Evolutionary conservation across 1,140 invertebrate species (phyloP).

Genomic region (Papilio machaon): DNA sequence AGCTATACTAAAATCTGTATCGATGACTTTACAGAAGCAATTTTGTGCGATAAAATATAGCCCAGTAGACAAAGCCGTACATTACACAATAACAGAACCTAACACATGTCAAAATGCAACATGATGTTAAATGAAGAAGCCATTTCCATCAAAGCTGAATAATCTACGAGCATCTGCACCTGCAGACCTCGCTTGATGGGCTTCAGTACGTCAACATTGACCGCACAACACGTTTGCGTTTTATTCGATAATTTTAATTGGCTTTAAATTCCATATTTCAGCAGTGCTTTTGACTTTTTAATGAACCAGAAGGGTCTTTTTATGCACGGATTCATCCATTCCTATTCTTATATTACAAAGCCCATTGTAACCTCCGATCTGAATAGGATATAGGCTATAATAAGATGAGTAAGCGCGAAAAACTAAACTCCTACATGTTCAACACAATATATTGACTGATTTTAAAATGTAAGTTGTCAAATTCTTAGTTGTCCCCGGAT

Average conservation of each 20-base stretch:
- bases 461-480: no score
- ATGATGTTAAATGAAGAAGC: slow-evolving; percentile 10
- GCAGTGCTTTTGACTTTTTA: neutral
- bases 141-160: neutral
- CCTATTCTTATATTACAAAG: neutral
- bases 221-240: neutral
- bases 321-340: neutral
- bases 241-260: slow-evolving; percentile 11
- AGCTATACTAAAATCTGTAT: no score
- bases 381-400: no score
- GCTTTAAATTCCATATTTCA: slow-evolving; percentile 28
- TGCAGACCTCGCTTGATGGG: slow-evolving; percentile 28
- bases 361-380: neutral
- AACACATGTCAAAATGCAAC: neutral
- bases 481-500: no score
- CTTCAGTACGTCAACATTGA: neutral
- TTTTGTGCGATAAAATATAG: neutral
- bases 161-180: slow-evolving; percentile 1
- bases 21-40: no score
- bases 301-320: neutral
- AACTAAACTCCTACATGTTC: no score
- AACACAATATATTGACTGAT: no score
- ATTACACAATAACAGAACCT: neutral
- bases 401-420: no score
- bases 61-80: neutral